These are phyloP conservation scores for Metalampra italica DNA, from an alignment of 2,888 invertebrate genomes.

Conservation along the genomic window DNA sequence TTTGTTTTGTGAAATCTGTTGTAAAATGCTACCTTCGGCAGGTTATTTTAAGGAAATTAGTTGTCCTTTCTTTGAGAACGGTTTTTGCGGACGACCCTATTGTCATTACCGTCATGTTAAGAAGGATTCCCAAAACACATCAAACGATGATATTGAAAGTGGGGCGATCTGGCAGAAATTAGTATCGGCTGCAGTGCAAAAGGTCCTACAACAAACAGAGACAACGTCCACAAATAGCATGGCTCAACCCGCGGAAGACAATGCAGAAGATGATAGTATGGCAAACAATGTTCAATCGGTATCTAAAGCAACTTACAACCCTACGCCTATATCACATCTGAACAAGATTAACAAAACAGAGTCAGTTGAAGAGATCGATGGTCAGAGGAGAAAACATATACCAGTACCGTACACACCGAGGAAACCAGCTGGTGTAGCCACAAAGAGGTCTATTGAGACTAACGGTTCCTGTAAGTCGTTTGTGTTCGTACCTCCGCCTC, in stretches of 20 bases:
- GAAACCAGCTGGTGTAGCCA: slow-evolving; percentile 56
- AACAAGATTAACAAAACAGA: slow-evolving; percentile 61
- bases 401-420: slow-evolving; percentile 74
- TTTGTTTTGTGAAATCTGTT: too few relatives aligned
- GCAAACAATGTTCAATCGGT: slow-evolving; percentile 46
- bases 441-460: slow-evolving; percentile 53
- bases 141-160: slow-evolving; percentile 63
- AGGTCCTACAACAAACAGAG: slow-evolving; percentile 76
- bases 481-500: slow-evolving; percentile 59
- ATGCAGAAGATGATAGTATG: slow-evolving; percentile 22
- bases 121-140: slow-evolving; percentile 78
- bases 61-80: slow-evolving; percentile 91
- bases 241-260: slow-evolving; percentile 17
- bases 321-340: slow-evolving; percentile 82
- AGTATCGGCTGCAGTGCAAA: slow-evolving; percentile 80
- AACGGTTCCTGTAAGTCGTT: slow-evolving; percentile 60
- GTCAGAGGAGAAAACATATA: slow-evolving; percentile 65
- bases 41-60: slow-evolving; percentile 91
- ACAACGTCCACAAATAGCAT: slow-evolving; percentile 27
- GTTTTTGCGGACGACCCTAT: slow-evolving; percentile 91
- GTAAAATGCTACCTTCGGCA: slow-evolving; percentile 90
- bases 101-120: slow-evolving; percentile 94
- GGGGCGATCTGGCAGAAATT: slow-evolving; percentile 76
- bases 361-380: slow-evolving; percentile 45
- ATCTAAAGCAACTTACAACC: slow-evolving; percentile 76